Evolutionary conservation across 2,113 vertebrate genomes (phyloP).

Genomic region (Actenoides lindsayi): DNA sequence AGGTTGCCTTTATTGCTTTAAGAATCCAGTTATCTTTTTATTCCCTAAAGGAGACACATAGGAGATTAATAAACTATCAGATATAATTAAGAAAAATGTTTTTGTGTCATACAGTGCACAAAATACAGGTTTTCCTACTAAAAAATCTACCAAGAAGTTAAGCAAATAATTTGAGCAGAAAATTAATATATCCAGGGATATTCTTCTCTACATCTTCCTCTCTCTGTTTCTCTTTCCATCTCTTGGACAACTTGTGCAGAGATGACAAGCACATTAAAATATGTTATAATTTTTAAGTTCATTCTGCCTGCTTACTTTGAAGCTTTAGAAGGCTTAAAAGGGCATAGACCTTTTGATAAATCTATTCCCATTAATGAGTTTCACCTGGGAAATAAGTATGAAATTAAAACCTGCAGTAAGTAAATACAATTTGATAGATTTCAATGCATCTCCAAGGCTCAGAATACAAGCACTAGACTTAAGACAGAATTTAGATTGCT

Average conservation of each 20-base stretch:
- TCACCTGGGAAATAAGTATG: background rate
- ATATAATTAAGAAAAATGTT: constrained; percentile 25
- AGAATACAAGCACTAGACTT: background rate
- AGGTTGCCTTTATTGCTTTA: constrained; percentile 15
- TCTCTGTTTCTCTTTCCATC: background rate
- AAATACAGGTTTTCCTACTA: background rate
- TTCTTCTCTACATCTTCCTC: background rate
- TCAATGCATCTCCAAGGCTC: background rate
- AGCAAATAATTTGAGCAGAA: background rate
- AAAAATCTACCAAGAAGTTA: background rate
- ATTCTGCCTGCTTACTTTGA: background rate
- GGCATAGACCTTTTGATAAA: background rate
- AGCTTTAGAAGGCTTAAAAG: background rate
- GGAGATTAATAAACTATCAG: background rate
- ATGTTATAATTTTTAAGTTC: background rate
- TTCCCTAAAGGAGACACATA: background rate
- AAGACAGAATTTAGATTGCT: background rate
- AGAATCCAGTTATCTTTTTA: background rate
- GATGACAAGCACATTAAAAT: background rate
- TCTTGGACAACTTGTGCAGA: background rate
- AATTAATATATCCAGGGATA: background rate
- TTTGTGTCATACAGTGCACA: background rate
- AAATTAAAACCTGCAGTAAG: background rate
- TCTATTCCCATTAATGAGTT: background rate
- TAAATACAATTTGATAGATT: background rate